These are phyloP conservation scores for Brassicogethes aeneus DNA, from an alignment of 2,888 invertebrate species.

Conservation along the genomic window DNA sequence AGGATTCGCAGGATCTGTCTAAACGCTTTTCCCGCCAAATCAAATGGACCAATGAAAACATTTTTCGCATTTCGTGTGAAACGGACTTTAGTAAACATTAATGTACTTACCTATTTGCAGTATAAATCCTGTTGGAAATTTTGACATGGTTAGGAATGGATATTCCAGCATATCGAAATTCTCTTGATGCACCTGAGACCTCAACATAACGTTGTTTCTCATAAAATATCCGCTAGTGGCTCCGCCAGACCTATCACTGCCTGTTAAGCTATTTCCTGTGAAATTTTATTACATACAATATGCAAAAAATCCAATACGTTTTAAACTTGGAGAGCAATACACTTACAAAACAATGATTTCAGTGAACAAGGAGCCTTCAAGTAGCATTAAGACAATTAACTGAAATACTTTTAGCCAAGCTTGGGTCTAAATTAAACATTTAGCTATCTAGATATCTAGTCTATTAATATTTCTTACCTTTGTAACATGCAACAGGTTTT, in stretches of 20 bases:
- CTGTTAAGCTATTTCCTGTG: constrained; percentile 67
- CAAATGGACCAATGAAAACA: too few species aligned
- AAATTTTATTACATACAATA: constrained; percentile 10
- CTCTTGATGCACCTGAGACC: constrained; percentile 63
- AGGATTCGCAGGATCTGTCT: too few species aligned
- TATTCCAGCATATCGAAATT: constrained; percentile 87
- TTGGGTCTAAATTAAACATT: too few species aligned
- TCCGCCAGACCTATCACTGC: constrained; percentile 54
- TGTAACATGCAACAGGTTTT: too few species aligned
- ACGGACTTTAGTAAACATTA: too few species aligned
- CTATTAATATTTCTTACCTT: too few species aligned
- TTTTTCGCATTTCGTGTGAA: too few species aligned
- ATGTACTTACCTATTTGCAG: constrained; percentile 68
- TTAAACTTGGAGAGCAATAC: too few species aligned
- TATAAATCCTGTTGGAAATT: constrained; percentile 83
- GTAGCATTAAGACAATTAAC: not conserved
- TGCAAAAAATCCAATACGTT: too few species aligned
- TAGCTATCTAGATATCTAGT: too few species aligned
- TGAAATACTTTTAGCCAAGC: not conserved
- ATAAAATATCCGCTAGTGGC: constrained; percentile 49
- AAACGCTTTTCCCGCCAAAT: too few species aligned
- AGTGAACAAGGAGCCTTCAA: not conserved
- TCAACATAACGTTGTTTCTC: constrained; percentile 47
- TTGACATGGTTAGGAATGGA: constrained; percentile 88
- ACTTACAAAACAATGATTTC: too few species aligned